phyloP scores from a whole-genome alignment of 2,888 invertebrate genomes.

The Eudasyphora cyanicolor region DNA sequence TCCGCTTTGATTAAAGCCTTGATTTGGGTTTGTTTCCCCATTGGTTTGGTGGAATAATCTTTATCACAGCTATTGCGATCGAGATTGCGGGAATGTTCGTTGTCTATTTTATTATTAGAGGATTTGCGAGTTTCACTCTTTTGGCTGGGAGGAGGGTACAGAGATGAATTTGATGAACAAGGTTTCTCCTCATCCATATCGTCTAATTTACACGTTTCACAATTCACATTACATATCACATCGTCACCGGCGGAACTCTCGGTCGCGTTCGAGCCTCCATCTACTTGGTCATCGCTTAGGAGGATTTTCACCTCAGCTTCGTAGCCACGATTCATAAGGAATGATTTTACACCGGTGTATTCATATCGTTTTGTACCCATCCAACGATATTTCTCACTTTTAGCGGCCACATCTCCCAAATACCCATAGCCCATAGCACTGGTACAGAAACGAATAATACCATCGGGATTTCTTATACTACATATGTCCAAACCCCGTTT shows the following conservation, averaged over 20 bases:
- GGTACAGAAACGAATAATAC: constrained; percentile 85
- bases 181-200: constrained; percentile 46
- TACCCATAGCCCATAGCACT: constrained; percentile 92
- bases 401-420: constrained; percentile 89
- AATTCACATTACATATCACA: constrained; percentile 72
- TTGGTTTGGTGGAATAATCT: constrained; percentile 38
- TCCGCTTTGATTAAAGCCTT: constrained; percentile 35
- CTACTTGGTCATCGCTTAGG: constrained; percentile 62
- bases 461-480: constrained; percentile 84
- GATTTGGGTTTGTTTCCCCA: constrained; percentile 57
- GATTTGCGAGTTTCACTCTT: neutral
- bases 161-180: constrained; percentile 56
- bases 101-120: neutral
- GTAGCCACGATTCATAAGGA: constrained; percentile 84
- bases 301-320: constrained; percentile 83
- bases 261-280: neutral
- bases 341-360: constrained; percentile 86
- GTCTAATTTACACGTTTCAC: constrained; percentile 70
- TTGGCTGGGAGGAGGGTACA: constrained; percentile 19
- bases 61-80: constrained; percentile 60
- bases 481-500: constrained; percentile 87
- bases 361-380: constrained; percentile 93
- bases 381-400: constrained; percentile 91
- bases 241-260: constrained; percentile 40
- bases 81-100: constrained; percentile 54